Evolutionary conservation across 2,113 vertebrate species (phyloP).

Genomic region (Strigops habroptila): DNA sequence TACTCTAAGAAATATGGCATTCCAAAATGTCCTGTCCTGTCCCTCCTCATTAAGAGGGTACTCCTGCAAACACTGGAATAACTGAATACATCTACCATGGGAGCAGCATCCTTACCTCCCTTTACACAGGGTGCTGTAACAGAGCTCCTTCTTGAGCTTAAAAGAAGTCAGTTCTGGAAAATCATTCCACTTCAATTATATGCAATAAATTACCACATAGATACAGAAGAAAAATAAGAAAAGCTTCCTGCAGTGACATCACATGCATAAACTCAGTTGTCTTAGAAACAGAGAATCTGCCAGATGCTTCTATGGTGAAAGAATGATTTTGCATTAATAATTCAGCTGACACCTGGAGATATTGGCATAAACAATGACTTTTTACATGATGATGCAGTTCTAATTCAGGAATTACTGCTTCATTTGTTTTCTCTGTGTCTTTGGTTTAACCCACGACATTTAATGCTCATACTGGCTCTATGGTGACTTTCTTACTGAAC

Average conservation of each 20-base stretch:
- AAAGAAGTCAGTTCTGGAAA: neutral
- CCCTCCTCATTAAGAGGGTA: neutral
- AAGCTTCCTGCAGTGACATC: slow-evolving; percentile 65
- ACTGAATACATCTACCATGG: neutral
- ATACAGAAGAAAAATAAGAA: slow-evolving; percentile 52
- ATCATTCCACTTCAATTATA: neutral
- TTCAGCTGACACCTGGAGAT: slow-evolving; percentile 89
- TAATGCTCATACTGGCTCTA: slow-evolving; percentile 55
- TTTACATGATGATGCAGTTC: slow-evolving; percentile 87
- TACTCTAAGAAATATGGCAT: neutral
- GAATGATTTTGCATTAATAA: slow-evolving; percentile 72
- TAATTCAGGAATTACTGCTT: slow-evolving; percentile 83
- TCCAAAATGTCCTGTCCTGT: neutral
- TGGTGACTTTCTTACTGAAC: slow-evolving; percentile 52
- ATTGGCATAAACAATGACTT: slow-evolving; percentile 95
- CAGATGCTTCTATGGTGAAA: slow-evolving; percentile 80
- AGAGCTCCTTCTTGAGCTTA: neutral
- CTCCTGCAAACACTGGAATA: neutral
- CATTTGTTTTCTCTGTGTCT: slow-evolving; percentile 77
- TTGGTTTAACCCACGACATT: slow-evolving; percentile 67
- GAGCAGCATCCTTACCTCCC: neutral
- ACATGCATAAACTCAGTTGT: slow-evolving; percentile 51
- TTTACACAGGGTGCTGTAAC: neutral
- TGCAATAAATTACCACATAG: neutral
- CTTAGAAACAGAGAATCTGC: slow-evolving; percentile 63